phyloP scores from a whole-genome alignment of 2,888 invertebrate genomes.

The Flexamia atlantica region DNA sequence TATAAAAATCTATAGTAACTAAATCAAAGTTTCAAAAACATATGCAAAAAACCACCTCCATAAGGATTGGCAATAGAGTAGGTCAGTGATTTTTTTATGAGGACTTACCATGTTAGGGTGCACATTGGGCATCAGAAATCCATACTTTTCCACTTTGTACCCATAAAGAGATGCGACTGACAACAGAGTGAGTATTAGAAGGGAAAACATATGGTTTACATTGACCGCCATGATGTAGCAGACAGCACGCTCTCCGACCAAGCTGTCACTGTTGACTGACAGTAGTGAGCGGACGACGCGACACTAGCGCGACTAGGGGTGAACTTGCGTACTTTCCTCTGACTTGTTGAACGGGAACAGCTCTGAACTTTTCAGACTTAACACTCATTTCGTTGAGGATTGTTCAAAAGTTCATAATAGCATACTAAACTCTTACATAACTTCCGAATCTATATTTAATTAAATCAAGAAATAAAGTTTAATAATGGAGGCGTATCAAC shows the following conservation, averaged over 20 bases:
- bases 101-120: constrained; percentile 85
- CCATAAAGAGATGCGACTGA: constrained; percentile 65
- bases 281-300: neutral
- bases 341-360: neutral
- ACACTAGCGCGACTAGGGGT: constrained; percentile 15
- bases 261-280: neutral
- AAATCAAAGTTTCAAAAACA: constrained; percentile 2
- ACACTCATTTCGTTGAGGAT: no score
- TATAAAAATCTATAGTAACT: neutral
- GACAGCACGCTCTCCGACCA: constrained; percentile 26
- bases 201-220: constrained; percentile 62
- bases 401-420: no score
- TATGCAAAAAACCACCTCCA: neutral
- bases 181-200: constrained; percentile 30
- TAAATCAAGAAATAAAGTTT: no score
- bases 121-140: constrained; percentile 90
- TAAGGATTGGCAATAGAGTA: neutral
- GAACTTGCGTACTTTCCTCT: neutral
- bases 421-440: no score
- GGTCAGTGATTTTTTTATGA: neutral
- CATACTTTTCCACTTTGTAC: constrained; percentile 77
- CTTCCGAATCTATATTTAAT: no score
- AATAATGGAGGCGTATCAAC: no score
- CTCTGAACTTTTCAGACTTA: no score
- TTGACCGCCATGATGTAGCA: constrained; percentile 31